Conservation (phyloP, 2,888 invertebrate species). For the Pasiphila rectangulata region DNA sequence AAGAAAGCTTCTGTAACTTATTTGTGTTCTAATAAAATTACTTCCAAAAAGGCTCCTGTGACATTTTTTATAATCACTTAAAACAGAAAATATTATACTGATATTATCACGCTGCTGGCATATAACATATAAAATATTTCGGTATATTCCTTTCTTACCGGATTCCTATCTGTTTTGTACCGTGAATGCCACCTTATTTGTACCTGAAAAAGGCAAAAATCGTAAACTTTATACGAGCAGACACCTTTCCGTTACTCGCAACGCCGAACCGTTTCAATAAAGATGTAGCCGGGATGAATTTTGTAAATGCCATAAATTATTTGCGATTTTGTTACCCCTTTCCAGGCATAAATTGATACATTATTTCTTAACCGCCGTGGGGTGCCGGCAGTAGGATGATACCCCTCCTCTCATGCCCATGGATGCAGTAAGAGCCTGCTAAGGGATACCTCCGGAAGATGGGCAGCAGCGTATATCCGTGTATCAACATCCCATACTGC, state of each 20-base stretch:
- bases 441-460: no score
- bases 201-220: slow-evolving; percentile 35
- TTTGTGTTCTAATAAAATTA: no score
- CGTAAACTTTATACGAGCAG: slow-evolving; percentile 41
- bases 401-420: no score
- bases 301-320: slow-evolving; percentile 26
- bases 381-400: no score
- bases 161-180: neutral
- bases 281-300: slow-evolving; percentile 31
- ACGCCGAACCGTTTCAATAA: slow-evolving; percentile 30
- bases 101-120: no score
- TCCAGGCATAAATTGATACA: neutral
- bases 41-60: no score
- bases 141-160: neutral
- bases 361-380: neutral
- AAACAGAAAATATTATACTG: no score
- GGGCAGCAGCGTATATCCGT: no score
- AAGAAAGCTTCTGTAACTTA: no score
- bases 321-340: slow-evolving; percentile 13
- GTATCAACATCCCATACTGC: no score
- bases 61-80: slow-evolving; percentile 1
- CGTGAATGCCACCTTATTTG: slow-evolving; percentile 27
- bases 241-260: slow-evolving; percentile 37
- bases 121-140: no score
- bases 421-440: no score